Evolutionary conservation across 2,113 vertebrate species (phyloP), one percentile per base, ranked within the genome.

Genomic region (Zeus faber): DNA sequence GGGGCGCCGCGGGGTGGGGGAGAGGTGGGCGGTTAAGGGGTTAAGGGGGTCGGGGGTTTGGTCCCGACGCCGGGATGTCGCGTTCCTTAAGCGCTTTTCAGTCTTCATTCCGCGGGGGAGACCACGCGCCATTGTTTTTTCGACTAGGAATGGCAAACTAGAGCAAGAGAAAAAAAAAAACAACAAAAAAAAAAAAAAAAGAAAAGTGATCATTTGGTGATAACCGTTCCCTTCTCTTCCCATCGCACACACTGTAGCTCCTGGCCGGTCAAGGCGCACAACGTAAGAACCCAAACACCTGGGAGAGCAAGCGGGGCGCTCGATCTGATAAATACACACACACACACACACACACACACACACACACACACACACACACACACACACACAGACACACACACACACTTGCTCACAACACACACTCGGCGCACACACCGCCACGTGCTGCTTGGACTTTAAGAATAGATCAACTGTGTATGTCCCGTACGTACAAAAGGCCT

Each of bases 91-190:
- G 83, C 68, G 78, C 79, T 82, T 78, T 61, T 62, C n/a, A 60
- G 74, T 79, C 81, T 72, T 85, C 76, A 80, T 81, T 63, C 52
- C n/a, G 62, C 63, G 65, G 67, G 76, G 71, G 79, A 67, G 79
- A 65, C 66, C 69, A 44, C 11, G 58, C 33, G 74, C 83, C 84
- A 83, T 83, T 86, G 71, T 85, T 80, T 83, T 88, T 86, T 84
- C n/a, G 59, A 80, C 82, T 82, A 80, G 81, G 88, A 89, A 90
- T 83, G 87, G 87, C 82, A 80, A 88, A 85, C 83, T 84, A 87
- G 77, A 88, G 71, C 65, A 84, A 77, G 77, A 47, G 73, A 77
- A n/a, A n/a, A n/a, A n/a, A n/a, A n/a, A n/a, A n/a, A n/a, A n/a
- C n/a, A n/a, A n/a, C n/a, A n/a, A n/a, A n/a, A n/a, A n/a, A n/a